These are phyloP conservation scores for Ptilodon capucinus DNA, from an alignment of 2,888 invertebrate genomes.

Conservation along the genomic window DNA sequence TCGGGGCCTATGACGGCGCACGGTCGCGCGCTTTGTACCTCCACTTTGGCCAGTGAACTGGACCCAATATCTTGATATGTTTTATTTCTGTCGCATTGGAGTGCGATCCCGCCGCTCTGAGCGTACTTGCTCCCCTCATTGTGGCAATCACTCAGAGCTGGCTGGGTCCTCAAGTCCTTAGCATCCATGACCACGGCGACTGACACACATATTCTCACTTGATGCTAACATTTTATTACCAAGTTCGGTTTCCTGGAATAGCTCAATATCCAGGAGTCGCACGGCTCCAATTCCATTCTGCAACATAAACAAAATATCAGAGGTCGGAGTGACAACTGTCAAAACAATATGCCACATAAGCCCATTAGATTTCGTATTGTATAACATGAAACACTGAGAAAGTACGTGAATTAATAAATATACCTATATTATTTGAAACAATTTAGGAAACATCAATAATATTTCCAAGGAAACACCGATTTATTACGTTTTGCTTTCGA, in stretches of 20 bases:
- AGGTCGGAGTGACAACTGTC: slow-evolving; percentile 69
- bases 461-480: slow-evolving; percentile 81
- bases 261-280: slow-evolving; percentile 32
- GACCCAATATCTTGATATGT: slow-evolving; percentile 66
- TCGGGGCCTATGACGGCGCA: slow-evolving; percentile 80
- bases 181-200: slow-evolving; percentile 68
- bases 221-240: slow-evolving; percentile 57
- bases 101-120: slow-evolving; percentile 50
- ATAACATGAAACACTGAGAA: slow-evolving; percentile 13
- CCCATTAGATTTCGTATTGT: slow-evolving; percentile 24
- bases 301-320: slow-evolving; percentile 78
- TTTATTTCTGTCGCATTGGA: slow-evolving; percentile 63
- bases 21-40: slow-evolving; percentile 63
- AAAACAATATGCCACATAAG: slow-evolving; percentile 78
- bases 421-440: slow-evolving; percentile 50
- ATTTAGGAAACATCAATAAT: slow-evolving; percentile 68
- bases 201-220: slow-evolving; percentile 49
- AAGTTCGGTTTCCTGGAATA: slow-evolving; percentile 26
- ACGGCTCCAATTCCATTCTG: slow-evolving; percentile 60
- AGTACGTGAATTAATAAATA: slow-evolving; percentile 17
- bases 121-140: slow-evolving; percentile 71
- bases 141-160: slow-evolving; percentile 61
- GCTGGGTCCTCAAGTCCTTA: slow-evolving; percentile 69
- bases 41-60: slow-evolving; percentile 68
- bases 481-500: slow-evolving; percentile 63